Conservation (phyloP, 2,888 invertebrate genomes). For the Drosophila glabriapex region DNA sequence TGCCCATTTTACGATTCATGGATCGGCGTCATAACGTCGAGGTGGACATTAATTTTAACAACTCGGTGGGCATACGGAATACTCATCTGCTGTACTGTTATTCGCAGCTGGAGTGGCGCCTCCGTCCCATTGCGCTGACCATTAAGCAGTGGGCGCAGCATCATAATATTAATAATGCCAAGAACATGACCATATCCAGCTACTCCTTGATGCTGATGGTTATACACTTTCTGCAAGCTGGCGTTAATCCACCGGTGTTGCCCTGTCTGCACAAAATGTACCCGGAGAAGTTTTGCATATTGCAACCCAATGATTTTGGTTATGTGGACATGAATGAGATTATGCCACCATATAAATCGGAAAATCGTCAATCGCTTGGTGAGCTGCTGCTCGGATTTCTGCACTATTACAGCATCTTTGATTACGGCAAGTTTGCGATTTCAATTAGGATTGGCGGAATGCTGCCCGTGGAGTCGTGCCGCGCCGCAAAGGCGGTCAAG, state of each 20-base stretch:
- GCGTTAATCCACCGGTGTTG: slow-evolving; percentile 91
- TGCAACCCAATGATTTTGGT: slow-evolving; percentile 86
- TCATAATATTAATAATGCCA: slow-evolving; percentile 98
- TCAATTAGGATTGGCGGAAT: slow-evolving; percentile 93
- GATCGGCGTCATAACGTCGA: slow-evolving; percentile 92
- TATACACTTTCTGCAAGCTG: slow-evolving; percentile 97
- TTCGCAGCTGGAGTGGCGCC: slow-evolving; percentile 96
- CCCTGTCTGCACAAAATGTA: slow-evolving; percentile 92
- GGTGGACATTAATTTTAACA: slow-evolving; percentile 99
- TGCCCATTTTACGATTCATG: slow-evolving; percentile 96
- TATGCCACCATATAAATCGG: slow-evolving; percentile 87
- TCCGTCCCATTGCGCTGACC: slow-evolving; percentile 95
- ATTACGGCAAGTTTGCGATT: slow-evolving; percentile 92
- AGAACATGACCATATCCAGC: slow-evolving; percentile 97
- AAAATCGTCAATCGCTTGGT: slow-evolving; percentile 91
- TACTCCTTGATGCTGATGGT: slow-evolving; percentile 99
- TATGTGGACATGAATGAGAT: slow-evolving; percentile 89
- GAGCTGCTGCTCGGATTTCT: slow-evolving; percentile 94
- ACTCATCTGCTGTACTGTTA: slow-evolving; percentile 97
- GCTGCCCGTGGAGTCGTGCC: slow-evolving; percentile 91
- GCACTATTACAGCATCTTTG: slow-evolving; percentile 94
- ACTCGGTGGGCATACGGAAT: slow-evolving; percentile 97
- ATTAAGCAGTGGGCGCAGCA: slow-evolving; percentile 98
- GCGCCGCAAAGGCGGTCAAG: slow-evolving; percentile 89
- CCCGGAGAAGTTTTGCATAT: slow-evolving; percentile 88